These are phyloP conservation scores for Diploptera punctata DNA, from an alignment of 2,888 invertebrate genomes.

Conservation along the genomic window DNA sequence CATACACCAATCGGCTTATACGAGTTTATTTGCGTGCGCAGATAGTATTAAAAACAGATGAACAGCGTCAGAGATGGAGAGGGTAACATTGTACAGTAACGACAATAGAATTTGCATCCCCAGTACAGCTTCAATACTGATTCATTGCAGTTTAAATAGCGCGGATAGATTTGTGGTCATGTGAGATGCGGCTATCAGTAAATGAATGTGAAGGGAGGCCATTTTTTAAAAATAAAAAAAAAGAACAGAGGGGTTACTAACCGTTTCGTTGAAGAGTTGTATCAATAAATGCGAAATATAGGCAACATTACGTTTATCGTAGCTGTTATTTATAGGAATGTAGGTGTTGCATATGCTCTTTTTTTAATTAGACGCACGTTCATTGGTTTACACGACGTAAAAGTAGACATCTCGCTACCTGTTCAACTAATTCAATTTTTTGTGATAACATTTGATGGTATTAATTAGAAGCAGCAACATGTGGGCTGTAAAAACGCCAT, in stretches of 20 bases:
- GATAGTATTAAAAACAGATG: constrained; percentile 21
- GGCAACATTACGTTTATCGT: not conserved
- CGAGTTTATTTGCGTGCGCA: constrained; percentile 6
- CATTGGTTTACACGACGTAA: not conserved
- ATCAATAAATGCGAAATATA: not conserved
- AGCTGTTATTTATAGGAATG: not conserved
- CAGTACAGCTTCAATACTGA: constrained; percentile 16
- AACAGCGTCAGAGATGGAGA: not conserved
- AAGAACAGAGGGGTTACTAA: not conserved
- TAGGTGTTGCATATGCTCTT: not conserved
- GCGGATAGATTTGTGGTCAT: constrained; percentile 14
- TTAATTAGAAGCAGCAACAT: too few species aligned
- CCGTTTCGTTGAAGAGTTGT: not conserved
- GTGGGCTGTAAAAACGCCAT: too few species aligned
- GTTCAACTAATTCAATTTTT: not conserved
- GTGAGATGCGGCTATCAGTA: constrained; percentile 12
- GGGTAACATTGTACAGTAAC: not conserved
- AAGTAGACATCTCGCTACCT: not conserved
- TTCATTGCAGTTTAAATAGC: constrained; percentile 23
- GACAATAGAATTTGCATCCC: not conserved
- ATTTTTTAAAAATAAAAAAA: not conserved
- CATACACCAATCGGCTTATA: too few species aligned
- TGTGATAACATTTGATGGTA: too few species aligned
- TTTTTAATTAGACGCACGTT: not conserved
- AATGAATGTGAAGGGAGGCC: not conserved